Evolutionary conservation across 2,113 vertebrate genomes (phyloP), one percentile per base, ranked within the genome.

Genomic region (Apteryx owenii): DNA sequence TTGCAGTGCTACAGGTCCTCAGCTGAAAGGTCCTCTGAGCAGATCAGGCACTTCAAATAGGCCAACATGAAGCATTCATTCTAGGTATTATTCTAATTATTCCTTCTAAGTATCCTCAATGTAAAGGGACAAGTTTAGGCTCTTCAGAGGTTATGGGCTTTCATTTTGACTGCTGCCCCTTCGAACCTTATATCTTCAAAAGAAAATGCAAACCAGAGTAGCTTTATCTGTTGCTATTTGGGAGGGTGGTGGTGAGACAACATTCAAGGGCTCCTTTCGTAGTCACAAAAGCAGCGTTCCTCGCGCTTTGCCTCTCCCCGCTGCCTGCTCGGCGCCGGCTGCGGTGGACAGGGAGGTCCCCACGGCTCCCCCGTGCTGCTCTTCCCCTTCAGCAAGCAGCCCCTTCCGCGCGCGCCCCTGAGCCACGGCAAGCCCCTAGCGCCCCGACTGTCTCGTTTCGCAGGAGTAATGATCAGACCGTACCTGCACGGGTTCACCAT

Each of bases 381-480:
- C 56, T 31, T 31, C 54, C 54, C 54, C 29, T 3, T 16, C 26
- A 56, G 26, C 26, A 7, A 54, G 36, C 44, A 48, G 46, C 8
- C 53, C 51, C 68, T 70, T 31, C 38, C 61, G 13, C 21, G 29
- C 36, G 36, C 36, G 36, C 36, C 3, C 0, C 2, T 29, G 29
- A 58, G 1, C 50, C 69, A 46, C 38, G 29, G 53, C 26, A 17
- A 28, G 54, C 29, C 10, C 60, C 62, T 44, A 10, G 28, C 40
- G 4, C 38, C 54, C 77, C 40, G 40, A 68, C 40, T 72, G 1
- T 98, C 96, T 97, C 81, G 95, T 97, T 97, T 97, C 96, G 91
- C 98, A 99, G 99, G 99, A 98, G 98, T 99, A 97, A 99, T 99
- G 97, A 99, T 99, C 98, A 98, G 98, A 81, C 99, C 99, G 0